Conservation (phyloP, 2,888 invertebrate genomes). For the Pantelozetes paolii region DNA sequence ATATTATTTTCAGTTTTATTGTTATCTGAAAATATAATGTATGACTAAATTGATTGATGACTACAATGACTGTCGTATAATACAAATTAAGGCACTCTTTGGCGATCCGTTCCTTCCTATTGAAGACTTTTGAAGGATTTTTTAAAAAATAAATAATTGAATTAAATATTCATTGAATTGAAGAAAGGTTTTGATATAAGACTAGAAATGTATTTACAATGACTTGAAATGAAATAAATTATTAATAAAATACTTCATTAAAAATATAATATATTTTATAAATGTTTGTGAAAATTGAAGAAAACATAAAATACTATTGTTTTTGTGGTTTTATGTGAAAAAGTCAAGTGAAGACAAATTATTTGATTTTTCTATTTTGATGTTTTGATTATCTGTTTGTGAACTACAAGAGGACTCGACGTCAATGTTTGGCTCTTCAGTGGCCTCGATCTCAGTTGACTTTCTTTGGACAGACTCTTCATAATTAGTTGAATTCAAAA, state of each 20-base stretch:
- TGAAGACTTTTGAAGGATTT: not conserved
- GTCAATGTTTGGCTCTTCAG: conserved; percentile 21
- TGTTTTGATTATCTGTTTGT: conserved; percentile 14
- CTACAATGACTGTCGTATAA: not conserved
- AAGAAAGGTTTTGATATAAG: too few relatives aligned
- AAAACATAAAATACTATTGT: too few relatives aligned
- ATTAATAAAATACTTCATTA: too few relatives aligned
- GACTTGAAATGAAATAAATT: too few relatives aligned
- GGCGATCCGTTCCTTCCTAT: not conserved
- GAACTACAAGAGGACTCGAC: conserved; percentile 19
- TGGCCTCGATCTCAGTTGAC: conserved; percentile 8
- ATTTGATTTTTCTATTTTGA: conserved; percentile 22
- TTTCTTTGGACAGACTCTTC: conserved; percentile 14
- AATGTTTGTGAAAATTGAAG: too few relatives aligned
- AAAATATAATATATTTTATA: too few relatives aligned
- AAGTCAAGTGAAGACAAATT: conserved; percentile 27
- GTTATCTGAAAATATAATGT: too few relatives aligned
- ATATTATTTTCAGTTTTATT: too few relatives aligned
- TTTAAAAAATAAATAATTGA: not conserved
- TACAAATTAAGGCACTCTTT: conserved; percentile 26
- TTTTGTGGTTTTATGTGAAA: not conserved
- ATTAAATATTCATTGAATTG: not conserved
- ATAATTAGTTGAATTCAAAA: conserved; percentile 24
- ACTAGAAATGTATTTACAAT: too few relatives aligned
- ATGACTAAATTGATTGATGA: not conserved